These are phyloP conservation scores for Laterallus jamaicensis DNA, from an alignment of 2,113 vertebrate genomes.

Conservation along the genomic window DNA sequence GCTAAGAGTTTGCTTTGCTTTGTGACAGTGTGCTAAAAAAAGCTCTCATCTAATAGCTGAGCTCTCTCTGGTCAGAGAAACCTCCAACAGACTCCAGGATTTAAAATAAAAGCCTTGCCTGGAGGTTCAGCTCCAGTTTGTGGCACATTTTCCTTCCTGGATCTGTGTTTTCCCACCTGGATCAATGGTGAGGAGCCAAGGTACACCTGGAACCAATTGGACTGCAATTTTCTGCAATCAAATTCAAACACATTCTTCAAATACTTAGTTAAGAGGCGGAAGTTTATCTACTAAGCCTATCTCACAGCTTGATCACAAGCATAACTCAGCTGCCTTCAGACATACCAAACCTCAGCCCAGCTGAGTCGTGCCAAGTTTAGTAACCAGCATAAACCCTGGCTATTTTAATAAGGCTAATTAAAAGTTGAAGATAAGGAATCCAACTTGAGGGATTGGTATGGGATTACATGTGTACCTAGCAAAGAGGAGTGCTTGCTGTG, in stretches of 20 bases:
- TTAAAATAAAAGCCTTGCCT: slow-evolving; percentile 17
- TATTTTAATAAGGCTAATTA: neutral
- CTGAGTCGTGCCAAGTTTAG: neutral
- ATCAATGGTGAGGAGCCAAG: neutral
- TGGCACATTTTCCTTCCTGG: neutral
- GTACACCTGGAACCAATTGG: slow-evolving; percentile 20
- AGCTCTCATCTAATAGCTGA: neutral
- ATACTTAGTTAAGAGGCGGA: slow-evolving; percentile 3
- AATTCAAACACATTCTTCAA: slow-evolving; percentile 39
- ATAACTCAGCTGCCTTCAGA: neutral
- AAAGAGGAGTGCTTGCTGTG: accelerated
- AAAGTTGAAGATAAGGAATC: neutral
- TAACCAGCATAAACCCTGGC: neutral
- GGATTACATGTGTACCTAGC: neutral
- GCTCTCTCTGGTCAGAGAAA: neutral
- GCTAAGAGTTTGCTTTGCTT: neutral
- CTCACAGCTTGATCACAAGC: neutral
- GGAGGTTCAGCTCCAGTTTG: neutral
- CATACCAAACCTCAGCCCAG: neutral
- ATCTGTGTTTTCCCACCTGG: neutral
- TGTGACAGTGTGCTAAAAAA: neutral
- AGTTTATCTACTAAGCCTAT: slow-evolving; percentile 24
- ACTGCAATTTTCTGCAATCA: slow-evolving; percentile 38
- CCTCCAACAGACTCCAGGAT: neutral
- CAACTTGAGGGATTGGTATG: accelerated